Conservation (phyloP, 1,140 invertebrate genomes). For the Piezodorus guildinii region DNA sequence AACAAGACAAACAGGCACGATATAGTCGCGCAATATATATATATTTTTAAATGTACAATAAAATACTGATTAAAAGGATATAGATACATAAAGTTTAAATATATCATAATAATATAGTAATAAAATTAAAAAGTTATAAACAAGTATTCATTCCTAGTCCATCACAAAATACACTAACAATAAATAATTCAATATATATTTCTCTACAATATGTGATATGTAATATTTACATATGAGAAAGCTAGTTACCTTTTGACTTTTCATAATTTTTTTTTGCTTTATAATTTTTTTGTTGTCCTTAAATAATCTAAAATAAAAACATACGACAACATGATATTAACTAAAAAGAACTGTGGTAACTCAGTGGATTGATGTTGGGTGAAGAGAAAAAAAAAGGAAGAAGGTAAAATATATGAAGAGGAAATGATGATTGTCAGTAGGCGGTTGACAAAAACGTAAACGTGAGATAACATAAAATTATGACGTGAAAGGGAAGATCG, state of each 20-base stretch:
- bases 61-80: constrained; percentile 16
- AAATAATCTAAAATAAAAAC: no score
- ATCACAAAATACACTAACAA: constrained; percentile 12
- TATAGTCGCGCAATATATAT: neutral
- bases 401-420: no score
- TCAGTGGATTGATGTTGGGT: no score
- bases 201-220: constrained; percentile 11
- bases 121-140: constrained; percentile 12
- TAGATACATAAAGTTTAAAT: constrained; percentile 6
- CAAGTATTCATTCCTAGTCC: constrained; percentile 7
- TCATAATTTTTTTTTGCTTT: no score
- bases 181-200: constrained; percentile 11
- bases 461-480: no score
- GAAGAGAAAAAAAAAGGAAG: no score
- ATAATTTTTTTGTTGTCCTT: no score
- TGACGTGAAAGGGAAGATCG: no score
- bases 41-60: constrained; percentile 13
- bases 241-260: constrained; percentile 1
- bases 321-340: no score
- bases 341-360: no score
- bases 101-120: constrained; percentile 9
- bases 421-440: no score
- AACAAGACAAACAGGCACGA: neutral
- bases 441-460: no score
- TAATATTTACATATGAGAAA: constrained; percentile 11